Conservation (phyloP, 2,888 invertebrate genomes). For the Polylopha cassiicola region DNA sequence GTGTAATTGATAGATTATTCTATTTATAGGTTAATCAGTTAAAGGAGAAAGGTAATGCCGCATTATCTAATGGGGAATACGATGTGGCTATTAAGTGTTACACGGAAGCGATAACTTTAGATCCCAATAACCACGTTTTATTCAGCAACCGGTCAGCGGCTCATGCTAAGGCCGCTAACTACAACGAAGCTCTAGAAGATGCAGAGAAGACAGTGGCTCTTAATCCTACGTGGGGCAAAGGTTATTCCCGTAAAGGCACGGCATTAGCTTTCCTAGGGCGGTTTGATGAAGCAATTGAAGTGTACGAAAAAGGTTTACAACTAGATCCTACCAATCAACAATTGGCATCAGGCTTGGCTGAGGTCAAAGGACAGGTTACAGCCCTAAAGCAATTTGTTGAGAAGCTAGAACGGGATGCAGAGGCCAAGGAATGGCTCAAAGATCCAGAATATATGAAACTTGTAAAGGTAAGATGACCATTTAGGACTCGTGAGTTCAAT, state of each 20-base stretch:
- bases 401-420: constrained; percentile 81
- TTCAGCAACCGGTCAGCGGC: constrained; percentile 96
- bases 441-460: constrained; percentile 85
- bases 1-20: constrained; percentile 21
- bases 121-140: constrained; percentile 89
- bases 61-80: constrained; percentile 85
- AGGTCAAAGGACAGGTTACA: constrained; percentile 69
- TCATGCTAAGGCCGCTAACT: constrained; percentile 87
- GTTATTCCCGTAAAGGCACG: constrained; percentile 92
- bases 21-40: constrained; percentile 83
- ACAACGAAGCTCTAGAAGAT: constrained; percentile 86
- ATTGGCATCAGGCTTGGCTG: constrained; percentile 80
- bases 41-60: constrained; percentile 92
- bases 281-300: constrained; percentile 84
- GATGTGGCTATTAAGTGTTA: constrained; percentile 89
- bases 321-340: constrained; percentile 85
- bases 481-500: too few species aligned
- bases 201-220: constrained; percentile 88
- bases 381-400: constrained; percentile 58
- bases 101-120: constrained; percentile 87
- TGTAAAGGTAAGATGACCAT: constrained; percentile 59
- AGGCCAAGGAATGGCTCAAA: constrained; percentile 82
- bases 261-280: constrained; percentile 87
- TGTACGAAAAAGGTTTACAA: constrained; percentile 83
- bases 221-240: constrained; percentile 92